Evolutionary conservation across 2,888 invertebrate genomes (phyloP), one percentile per base, ranked within the genome.

Genomic region (Plutella xylostella): DNA sequence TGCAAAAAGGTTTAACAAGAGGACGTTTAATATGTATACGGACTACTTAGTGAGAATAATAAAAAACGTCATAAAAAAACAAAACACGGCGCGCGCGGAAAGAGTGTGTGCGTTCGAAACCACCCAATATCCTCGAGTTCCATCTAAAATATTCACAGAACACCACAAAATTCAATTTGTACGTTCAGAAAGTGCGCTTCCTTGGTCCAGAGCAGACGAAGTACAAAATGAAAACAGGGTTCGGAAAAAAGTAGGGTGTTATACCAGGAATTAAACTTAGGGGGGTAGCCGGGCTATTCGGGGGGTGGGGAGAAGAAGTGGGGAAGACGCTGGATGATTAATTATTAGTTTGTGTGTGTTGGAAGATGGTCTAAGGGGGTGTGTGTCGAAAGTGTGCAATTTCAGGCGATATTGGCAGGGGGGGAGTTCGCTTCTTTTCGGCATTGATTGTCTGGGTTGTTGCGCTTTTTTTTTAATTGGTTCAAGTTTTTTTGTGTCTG

Each of bases 331-430:
- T 63, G 68, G 79, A 80, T 83, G 82, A 83, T 80, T 83, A 83
- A 82, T 83, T 83, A 80, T 82, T 77, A 78, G 79, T 80, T 78
- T 78, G 78, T 82, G 72, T 79, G 79, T 79, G 78, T 78, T 71
- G 42, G 61, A 71, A 75, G 77, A 76, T 77, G 74, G 65, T 57
- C 58, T 54, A 53, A 42, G 18, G 43, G 43, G 25, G 22, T 37
- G 43, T 43, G 28, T 43, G 35, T 21, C 15, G 20, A 37, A 35
- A 37, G 19, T 28, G 28, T 28, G 37, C 37, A 37, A 37, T 37
- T 37, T 37, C 19, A 37, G 37, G 11, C 12, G 19, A 12, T 37
- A 20, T 11, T 19, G 37, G 28, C 28, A 28, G 17, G 17, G 17
- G 3, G 34, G 17, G 34, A 15, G 12, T 34, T 34, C n/a, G n/a